Conservation (phyloP, 2,888 invertebrate genomes). For the Macaria liturata region DNA sequence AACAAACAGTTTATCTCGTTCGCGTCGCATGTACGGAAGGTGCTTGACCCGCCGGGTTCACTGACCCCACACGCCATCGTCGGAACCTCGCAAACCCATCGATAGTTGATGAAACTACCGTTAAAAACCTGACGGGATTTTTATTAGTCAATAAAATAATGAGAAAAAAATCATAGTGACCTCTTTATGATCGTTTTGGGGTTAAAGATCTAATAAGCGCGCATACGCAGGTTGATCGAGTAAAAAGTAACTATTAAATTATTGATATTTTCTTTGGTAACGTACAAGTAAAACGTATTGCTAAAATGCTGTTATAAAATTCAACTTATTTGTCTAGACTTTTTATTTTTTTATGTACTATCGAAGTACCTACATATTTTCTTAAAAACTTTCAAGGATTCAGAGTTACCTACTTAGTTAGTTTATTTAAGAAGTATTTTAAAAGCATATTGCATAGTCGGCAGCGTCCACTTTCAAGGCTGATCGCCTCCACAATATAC, state of each 20-base stretch:
- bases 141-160: not conserved
- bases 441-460: constrained; percentile 11
- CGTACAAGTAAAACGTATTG: no score
- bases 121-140: constrained; percentile 1
- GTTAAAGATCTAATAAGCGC: no score
- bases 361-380: no score
- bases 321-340: no score
- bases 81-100: constrained; percentile 19
- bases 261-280: no score
- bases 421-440: constrained; percentile 6
- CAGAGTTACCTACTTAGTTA: not conserved
- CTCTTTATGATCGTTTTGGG: no score
- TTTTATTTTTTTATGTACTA: no score
- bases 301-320: no score
- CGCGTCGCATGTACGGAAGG: constrained; percentile 21
- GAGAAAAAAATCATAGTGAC: not conserved
- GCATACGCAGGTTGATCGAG: no score
- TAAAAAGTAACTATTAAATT: no score
- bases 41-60: constrained; percentile 37
- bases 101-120: constrained; percentile 13
- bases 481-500: constrained; percentile 6
- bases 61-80: constrained; percentile 34
- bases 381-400: no score
- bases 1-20: constrained; percentile 26
- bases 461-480: constrained; percentile 8